Base-by-base conservation (phyloP, 2,888 invertebrate species). In the Polia nebulosa region DNA sequence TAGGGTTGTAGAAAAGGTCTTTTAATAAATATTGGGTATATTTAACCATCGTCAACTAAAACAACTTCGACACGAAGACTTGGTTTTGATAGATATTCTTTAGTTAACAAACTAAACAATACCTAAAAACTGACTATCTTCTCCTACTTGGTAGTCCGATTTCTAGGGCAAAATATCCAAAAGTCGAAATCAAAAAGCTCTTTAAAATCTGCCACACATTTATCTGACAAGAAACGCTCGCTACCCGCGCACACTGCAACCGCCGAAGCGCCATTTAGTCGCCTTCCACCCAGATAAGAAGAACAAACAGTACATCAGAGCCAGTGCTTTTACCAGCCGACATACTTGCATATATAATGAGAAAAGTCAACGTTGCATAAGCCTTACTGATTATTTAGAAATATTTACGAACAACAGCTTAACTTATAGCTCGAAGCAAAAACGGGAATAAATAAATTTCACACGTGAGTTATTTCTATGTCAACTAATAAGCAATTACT, bases 251-350 rank as follows among this genome's bases (percentile, higher is more conserved):
- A 3, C 64, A 58, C 52, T 44, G 62, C 3, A 25, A 58, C 78
- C 78, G 20, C 34, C 15, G 41, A 34, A 69, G 57, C 73, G 71
- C 49, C 77, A 84, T 75, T 78, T 64, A 82, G 76, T 78, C 77
- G 79, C 70, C 77, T 72, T 72, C 78, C 61, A 81, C 74, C 74
- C 66, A 79, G 88, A 89, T 89, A 87, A 87, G 85, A 84, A 78
- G 52, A 57, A 84, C 86, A 85, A 88, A 89, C 80, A 87, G 64
- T 69, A 75, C 78, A 80, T 83, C 71, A 80, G 64, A 67, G 65
- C 73, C 73, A 76, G 78, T 67, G 85, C 85, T 87, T 88, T 87
- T 76, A 86, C 83, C 78, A 74, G 71, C 80, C 87, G 84, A 74
- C 82, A 69, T 79, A 76, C 81, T 78, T 73, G 76, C 78, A 78